phyloP scores from a whole-genome alignment of 2,113 vertebrate species.

The Spermophilus dauricus region DNA sequence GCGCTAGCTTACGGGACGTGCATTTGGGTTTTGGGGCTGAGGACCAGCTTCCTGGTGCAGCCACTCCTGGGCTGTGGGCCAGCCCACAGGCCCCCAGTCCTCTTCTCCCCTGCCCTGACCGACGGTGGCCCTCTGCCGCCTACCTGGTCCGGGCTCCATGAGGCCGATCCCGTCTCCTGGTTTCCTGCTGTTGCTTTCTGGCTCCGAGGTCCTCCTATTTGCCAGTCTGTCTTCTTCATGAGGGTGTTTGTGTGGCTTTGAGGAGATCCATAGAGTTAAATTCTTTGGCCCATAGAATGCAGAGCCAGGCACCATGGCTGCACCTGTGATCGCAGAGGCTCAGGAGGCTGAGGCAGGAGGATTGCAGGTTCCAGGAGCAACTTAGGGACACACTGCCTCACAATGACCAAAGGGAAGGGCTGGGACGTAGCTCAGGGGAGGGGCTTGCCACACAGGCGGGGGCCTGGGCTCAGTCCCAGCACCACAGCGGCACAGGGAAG shows the following conservation, averaged over 20 bases:
- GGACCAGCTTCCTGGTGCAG: too few species aligned
- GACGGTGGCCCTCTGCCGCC: too few species aligned
- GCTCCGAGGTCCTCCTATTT: not conserved
- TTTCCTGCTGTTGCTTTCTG: rapidly evolving
- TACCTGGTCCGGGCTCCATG: rapidly evolving
- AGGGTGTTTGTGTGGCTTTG: not conserved
- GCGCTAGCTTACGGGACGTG: too few species aligned
- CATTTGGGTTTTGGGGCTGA: not conserved
- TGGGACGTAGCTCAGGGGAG: too few species aligned
- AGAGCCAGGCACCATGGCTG: not conserved
- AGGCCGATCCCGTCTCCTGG: not conserved
- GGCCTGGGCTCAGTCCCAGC: too few species aligned
- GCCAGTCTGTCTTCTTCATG: not conserved
- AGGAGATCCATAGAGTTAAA: not conserved
- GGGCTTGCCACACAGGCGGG: too few species aligned
- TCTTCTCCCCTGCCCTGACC: too few species aligned
- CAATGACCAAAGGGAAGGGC: not conserved
- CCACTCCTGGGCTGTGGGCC: too few species aligned
- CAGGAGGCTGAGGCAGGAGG: too few species aligned
- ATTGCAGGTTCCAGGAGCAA: not conserved
- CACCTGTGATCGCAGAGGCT: not conserved
- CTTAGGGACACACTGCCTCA: not conserved
- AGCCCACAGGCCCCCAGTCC: too few species aligned
- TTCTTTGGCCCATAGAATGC: not conserved
- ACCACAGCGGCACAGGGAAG: too few species aligned